Conservation (phyloP, 2,888 invertebrate species). For the Polyommatus iphigenia region DNA sequence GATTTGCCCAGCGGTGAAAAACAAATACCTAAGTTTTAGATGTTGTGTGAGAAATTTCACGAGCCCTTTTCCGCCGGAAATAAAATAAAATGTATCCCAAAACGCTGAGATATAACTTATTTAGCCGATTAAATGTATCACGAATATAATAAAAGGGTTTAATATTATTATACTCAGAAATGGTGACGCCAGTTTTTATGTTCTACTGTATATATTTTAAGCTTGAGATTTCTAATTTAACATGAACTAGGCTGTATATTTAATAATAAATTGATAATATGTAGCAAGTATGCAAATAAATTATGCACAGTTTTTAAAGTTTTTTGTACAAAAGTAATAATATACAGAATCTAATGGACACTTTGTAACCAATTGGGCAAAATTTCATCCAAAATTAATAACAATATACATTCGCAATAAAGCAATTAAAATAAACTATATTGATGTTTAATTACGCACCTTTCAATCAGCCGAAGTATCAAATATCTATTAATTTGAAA, state of each 20-base stretch:
- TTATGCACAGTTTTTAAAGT: too few relatives aligned
- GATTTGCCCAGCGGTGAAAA: neutral
- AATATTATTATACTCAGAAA: neutral
- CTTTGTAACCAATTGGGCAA: too few relatives aligned
- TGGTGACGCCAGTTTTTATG: neutral
- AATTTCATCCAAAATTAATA: neutral
- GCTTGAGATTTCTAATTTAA: neutral
- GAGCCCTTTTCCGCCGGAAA: slow-evolving; percentile 3
- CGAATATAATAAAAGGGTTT: neutral
- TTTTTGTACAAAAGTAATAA: too few relatives aligned
- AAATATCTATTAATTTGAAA: neutral
- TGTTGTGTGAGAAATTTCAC: neutral
- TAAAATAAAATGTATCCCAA: neutral
- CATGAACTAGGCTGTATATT: neutral
- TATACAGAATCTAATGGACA: too few relatives aligned
- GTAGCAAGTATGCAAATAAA: too few relatives aligned
- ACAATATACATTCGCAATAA: neutral
- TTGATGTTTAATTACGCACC: slow-evolving; percentile 12
- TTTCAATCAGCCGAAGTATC: slow-evolving; percentile 1
- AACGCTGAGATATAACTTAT: neutral
- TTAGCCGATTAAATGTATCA: neutral
- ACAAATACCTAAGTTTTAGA: slow-evolving; percentile 11
- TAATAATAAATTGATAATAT: too few relatives aligned
- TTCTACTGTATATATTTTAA: too few relatives aligned
- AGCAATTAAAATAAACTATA: neutral